These are phyloP conservation scores for Halcyon senegalensis DNA, from an alignment of 2,113 vertebrate species.

Conservation along the genomic window DNA sequence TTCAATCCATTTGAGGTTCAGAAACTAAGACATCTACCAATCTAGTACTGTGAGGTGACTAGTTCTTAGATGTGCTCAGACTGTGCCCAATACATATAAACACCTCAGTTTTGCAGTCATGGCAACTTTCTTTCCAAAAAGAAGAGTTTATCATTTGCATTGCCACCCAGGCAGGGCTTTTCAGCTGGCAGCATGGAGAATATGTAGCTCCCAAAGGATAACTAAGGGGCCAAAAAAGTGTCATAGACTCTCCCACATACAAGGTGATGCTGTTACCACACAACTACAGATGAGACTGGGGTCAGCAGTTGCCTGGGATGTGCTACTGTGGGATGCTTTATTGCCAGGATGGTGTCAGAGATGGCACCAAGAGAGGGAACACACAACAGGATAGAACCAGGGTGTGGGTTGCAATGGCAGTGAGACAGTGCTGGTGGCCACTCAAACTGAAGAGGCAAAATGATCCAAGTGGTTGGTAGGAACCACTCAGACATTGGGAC, in stretches of 20 bases:
- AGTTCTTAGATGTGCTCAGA: not conserved
- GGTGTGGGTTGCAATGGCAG: not conserved
- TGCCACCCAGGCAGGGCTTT: not conserved
- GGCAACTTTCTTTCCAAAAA: not conserved
- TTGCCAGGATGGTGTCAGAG: not conserved
- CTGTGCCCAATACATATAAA: not conserved
- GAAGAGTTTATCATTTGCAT: not conserved
- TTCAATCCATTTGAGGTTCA: not conserved
- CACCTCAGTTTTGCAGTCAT: not conserved
- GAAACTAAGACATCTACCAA: not conserved
- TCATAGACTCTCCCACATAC: accelerated
- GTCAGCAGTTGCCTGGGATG: not conserved
- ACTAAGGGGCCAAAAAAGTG: accelerated
- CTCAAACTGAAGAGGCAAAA: not conserved
- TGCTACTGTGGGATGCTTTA: not conserved
- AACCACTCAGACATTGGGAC: accelerated
- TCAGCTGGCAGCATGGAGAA: not conserved
- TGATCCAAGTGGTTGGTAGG: not conserved
- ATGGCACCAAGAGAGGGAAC: too few relatives aligned
- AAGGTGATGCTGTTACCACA: not conserved
- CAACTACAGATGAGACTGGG: accelerated
- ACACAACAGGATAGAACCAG: accelerated
- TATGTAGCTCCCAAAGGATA: not conserved
- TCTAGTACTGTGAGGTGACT: not conserved
- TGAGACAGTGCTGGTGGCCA: not conserved